A percentile compares a stretch with the other conserved stretches of the same genome.
These are phyloP conservation scores for Bombus fervidus DNA, from an alignment of 1,140 invertebrate species.

Conservation along the genomic window DNA sequence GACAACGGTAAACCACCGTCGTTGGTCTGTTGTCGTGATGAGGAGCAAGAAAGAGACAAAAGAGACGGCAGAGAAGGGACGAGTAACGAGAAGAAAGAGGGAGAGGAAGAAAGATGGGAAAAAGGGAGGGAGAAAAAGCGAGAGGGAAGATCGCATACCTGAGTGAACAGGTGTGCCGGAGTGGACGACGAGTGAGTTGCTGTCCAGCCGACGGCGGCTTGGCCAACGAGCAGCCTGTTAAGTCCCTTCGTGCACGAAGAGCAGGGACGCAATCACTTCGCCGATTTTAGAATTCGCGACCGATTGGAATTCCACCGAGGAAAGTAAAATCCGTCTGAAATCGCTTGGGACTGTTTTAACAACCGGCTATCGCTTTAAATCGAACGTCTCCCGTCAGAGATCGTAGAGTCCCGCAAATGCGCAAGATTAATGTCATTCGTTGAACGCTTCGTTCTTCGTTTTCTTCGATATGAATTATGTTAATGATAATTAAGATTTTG, in stretches of 20 bases:
- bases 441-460: background rate
- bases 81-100: background rate
- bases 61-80: background rate
- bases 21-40: conserved; percentile 27
- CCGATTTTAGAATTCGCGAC: conserved; percentile 46
- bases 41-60: conserved; percentile 38
- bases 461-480: too few relatives aligned
- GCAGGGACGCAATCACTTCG: conserved; percentile 54
- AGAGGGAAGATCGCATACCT: conserved; percentile 65
- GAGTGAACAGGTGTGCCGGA: conserved; percentile 69
- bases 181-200: conserved; percentile 57
- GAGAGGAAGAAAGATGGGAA: conserved; percentile 8
- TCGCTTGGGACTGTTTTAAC: background rate
- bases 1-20: conserved; percentile 50
- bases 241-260: conserved; percentile 54
- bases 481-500: background rate
- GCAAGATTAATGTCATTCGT: background rate
- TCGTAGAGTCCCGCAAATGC: background rate
- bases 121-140: conserved; percentile 3
- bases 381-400: background rate
- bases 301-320: conserved; percentile 30
- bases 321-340: conserved; percentile 41
- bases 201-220: conserved; percentile 54
- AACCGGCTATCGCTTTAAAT: background rate
- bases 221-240: conserved; percentile 62